A percentile compares a stretch with the other conserved stretches of the same genome.
phyloP scores from a whole-genome alignment of 2,888 invertebrate species.

The Lycaena phlaeas region DNA sequence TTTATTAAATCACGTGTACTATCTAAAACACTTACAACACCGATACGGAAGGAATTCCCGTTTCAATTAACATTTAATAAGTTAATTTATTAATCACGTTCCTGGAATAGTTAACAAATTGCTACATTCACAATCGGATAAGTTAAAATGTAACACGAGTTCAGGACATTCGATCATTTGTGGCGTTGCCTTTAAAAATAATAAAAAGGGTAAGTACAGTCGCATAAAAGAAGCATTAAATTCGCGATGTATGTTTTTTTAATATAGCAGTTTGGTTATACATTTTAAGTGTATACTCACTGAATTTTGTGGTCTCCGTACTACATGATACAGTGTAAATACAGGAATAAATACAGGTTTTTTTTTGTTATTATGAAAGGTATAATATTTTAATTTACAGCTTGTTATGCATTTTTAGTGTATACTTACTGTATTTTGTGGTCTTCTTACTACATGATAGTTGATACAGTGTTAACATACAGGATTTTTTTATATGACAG shows the following conservation, averaged over 20 bases:
- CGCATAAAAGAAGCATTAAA: slow-evolving; percentile 23
- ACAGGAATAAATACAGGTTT: too few relatives aligned
- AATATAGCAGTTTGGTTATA: not conserved
- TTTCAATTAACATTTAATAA: slow-evolving; percentile 16
- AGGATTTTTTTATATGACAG: too few relatives aligned
- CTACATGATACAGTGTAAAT: too few relatives aligned
- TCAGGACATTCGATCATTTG: slow-evolving; percentile 57
- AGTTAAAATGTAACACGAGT: slow-evolving; percentile 53
- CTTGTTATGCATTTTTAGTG: too few relatives aligned
- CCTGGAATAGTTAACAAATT: slow-evolving; percentile 55
- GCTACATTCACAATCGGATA: slow-evolving; percentile 53
- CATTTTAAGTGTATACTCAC: too few relatives aligned
- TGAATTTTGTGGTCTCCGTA: too few relatives aligned
- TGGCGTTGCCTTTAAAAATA: slow-evolving; percentile 53
- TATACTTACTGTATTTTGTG: too few relatives aligned
- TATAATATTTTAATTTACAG: too few relatives aligned
- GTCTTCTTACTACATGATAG: too few relatives aligned
- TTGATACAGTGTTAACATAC: too few relatives aligned
- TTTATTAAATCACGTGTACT: not conserved
- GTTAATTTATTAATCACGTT: slow-evolving; percentile 24
- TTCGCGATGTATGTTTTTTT: not conserved
- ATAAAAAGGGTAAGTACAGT: slow-evolving; percentile 51
- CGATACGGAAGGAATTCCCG: slow-evolving; percentile 6
- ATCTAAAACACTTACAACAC: slow-evolving; percentile 5
- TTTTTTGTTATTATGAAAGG: too few relatives aligned